Base-by-base conservation (phyloP, 2,888 invertebrate species). In the Ceraclea dissimilis region DNA sequence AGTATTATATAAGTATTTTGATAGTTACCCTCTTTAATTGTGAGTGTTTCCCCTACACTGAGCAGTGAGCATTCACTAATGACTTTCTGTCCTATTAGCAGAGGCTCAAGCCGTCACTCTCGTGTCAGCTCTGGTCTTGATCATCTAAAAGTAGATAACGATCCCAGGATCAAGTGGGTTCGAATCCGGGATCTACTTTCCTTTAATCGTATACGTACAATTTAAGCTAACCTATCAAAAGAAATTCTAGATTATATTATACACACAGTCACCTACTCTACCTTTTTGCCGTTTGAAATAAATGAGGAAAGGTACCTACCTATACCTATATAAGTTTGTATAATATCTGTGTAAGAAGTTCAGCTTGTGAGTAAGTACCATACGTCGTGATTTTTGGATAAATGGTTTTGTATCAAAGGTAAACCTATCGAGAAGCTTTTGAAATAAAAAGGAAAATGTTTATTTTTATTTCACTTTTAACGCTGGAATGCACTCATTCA, bases 41-140 rank as follows among this genome's bases (percentile, higher is more conserved):
- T 49, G 13, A 49, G 49, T 22, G 49, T 20, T 17, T 16, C 49
- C 49, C 26, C 50, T 17, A 16, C 10, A 54, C 18, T 52, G 49
- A 51, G 4, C 10, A 54, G 17, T 52, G 49, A 51, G 44, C 59
- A 61, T 55, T 44, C 57, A 54, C 59, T 61, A 61, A 61, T 61
- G 61, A 61, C 61, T 61, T 61, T 57, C 59, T 46, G 57, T 51
- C 61, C 59, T 61, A 61, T 61, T 61, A 61, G 57, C 52, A 57
- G 49, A 26, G 60, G 60, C 60, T 60, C 56, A 58, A 39, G 54
- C 56, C 56, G 50, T 58, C 58, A 58, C 56, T 58, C 55, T 52
- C 52, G 47, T 55, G 61, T 52, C 61, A 59, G 51, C 49, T 51
- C 54, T 48, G 49, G 48, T 54, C 48, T 49, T 33, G 48, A 39